Percentiles rank a stretch among this genome's conserved stretches.
Conservation (phyloP, 2,113 vertebrate species). For the Eclectus roratus region DNA sequence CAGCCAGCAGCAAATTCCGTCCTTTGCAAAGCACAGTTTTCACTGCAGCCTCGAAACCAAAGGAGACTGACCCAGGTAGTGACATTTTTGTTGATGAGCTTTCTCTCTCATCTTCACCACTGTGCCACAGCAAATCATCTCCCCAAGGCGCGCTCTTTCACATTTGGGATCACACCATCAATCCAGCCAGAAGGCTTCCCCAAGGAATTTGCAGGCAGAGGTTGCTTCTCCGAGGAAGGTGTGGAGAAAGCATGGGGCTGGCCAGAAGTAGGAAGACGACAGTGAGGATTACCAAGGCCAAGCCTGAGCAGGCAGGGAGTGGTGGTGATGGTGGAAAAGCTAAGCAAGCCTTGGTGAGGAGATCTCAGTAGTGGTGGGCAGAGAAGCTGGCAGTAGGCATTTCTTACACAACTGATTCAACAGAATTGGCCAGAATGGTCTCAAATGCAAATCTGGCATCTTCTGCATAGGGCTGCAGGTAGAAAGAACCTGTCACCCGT, state of each 20-base stretch:
- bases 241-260: accelerated
- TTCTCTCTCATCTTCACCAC: background rate
- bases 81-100: background rate
- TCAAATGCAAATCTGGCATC: background rate
- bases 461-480: background rate
- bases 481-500: background rate
- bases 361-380: background rate
- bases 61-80: accelerated
- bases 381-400: background rate
- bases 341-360: background rate
- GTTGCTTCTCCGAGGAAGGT: background rate
- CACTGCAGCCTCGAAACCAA: background rate
- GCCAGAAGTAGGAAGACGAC: background rate
- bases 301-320: background rate
- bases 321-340: background rate
- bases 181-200: background rate
- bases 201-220: background rate
- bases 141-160: background rate
- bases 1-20: background rate
- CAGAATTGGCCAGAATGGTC: background rate
- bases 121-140: background rate
- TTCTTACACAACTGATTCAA: background rate
- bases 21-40: background rate
- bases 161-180: background rate
- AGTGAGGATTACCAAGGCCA: background rate